Evolutionary conservation across 2,888 invertebrate species (phyloP), one percentile per base, ranked within the genome.

Genomic region (Aporophyla lueneburgensis): DNA sequence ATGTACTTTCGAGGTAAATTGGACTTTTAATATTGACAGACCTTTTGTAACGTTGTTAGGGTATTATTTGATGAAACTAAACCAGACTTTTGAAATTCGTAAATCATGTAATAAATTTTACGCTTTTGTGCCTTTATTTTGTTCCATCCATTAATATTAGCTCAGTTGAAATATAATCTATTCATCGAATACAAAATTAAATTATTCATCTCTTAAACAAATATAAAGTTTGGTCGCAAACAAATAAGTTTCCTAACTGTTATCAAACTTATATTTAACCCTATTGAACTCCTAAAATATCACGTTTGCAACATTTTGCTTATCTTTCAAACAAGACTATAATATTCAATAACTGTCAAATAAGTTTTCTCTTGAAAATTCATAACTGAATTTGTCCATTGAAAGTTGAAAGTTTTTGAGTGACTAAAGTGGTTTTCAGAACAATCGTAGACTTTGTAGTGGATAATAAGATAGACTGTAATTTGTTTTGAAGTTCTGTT

Each of bases 361-460:
- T 77, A 76, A 75, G 24, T 78, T 81, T 74, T 62, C 49, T 40
- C 24, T 70, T 62, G 21, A 61, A 83, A 81, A 81, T 83, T 80
- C 49, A 59, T 63, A 71, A 78, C 24, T 27, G 43, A 75, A 74
- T 76, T 78, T 40, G 43, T 21, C 58, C 14, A 27, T 76, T 46
- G 0, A 65, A 87, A 83, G 59, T 79, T 49, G 0, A 65, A 84
- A 84, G 62, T 81, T 81, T 74, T 66, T 76, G 76, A 80, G 69
- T 71, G 80, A 76, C 70, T 86, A 63, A 86, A 80, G 71, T 70
- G 73, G 76, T 79, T 81, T 75, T n/a, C 21, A 27, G 40, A 78
- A 81, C 66, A 54, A 40, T 75, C 12, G 46, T 46, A 62, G 40
- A 67, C 61, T 75, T 76, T 69, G 5, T 65, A 58, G 43, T 49